phyloP scores from a whole-genome alignment of 2,888 invertebrate genomes.

The Xanthia icteritia region DNA sequence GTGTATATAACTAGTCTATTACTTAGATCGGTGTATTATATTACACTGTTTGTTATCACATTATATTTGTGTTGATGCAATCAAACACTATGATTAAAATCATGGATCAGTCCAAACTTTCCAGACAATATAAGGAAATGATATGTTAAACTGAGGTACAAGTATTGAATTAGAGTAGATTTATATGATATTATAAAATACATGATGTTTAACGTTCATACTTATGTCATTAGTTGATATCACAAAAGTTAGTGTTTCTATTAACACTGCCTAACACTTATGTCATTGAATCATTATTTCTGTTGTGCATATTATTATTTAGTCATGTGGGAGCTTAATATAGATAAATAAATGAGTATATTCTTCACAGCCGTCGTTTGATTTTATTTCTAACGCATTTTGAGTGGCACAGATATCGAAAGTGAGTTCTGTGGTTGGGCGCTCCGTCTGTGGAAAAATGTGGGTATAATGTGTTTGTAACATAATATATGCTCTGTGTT shows the following conservation, averaged over 20 bases:
- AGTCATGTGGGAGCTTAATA: conserved; percentile 81
- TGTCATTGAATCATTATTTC: conserved; percentile 71
- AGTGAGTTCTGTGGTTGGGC: conserved; percentile 54
- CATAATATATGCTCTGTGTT: conserved; percentile 49
- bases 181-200: conserved; percentile 71
- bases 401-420: conserved; percentile 66
- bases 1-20: conserved; percentile 77
- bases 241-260: conserved; percentile 60
- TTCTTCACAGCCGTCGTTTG: conserved; percentile 86
- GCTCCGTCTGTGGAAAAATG: conserved; percentile 59
- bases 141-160: conserved; percentile 80
- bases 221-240: conserved; percentile 69
- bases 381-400: conserved; percentile 81
- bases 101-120: conserved; percentile 70
- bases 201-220: conserved; percentile 70
- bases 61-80: conserved; percentile 72
- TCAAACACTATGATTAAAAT: conserved; percentile 70
- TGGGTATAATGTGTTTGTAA: conserved; percentile 64
- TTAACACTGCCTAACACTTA: conserved; percentile 60
- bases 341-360: conserved; percentile 87
- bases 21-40: conserved; percentile 70
- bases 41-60: conserved; percentile 72
- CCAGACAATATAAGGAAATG: conserved; percentile 81
- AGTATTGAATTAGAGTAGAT: conserved; percentile 77
- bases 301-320: conserved; percentile 78